phyloP scores from a whole-genome alignment of 2,113 vertebrate genomes.

The Scortum barcoo region DNA sequence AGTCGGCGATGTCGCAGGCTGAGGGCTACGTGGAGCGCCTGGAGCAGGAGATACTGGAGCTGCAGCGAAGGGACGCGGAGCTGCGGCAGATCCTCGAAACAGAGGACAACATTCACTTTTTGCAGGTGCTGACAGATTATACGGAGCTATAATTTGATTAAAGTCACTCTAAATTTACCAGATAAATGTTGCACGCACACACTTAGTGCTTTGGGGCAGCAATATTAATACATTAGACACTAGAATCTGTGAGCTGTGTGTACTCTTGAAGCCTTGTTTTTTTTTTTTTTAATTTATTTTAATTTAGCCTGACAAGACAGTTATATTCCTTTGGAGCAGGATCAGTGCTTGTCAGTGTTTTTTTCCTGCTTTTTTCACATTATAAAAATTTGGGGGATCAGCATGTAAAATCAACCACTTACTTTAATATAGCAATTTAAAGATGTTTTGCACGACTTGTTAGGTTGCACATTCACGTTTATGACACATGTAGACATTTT shows the following conservation, averaged over 20 bases:
- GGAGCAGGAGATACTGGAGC: constrained; percentile 85
- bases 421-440: no score
- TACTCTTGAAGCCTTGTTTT: neutral
- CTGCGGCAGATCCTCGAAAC: constrained; percentile 84
- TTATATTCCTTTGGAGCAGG: neutral
- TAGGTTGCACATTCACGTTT: neutral
- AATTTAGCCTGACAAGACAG: neutral
- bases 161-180: neutral
- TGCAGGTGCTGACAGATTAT: constrained; percentile 77
- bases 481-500: no score
- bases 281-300: no score
- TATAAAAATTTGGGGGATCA: no score
- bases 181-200: neutral
- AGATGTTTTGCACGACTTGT: neutral
- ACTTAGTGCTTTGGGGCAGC: neutral
- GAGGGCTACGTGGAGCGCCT: constrained; percentile 83
- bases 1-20: constrained; percentile 83
- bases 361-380: no score
- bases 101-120: constrained; percentile 86
- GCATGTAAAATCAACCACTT: no score
- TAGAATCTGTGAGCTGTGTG: neutral
- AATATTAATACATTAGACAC: neutral
- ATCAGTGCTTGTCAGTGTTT: no score
- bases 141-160: neutral
- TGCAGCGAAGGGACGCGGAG: constrained; percentile 82